Base-by-base conservation (phyloP, 2,113 vertebrate species). In the Gnathonemus echidnorhynchus region DNA sequence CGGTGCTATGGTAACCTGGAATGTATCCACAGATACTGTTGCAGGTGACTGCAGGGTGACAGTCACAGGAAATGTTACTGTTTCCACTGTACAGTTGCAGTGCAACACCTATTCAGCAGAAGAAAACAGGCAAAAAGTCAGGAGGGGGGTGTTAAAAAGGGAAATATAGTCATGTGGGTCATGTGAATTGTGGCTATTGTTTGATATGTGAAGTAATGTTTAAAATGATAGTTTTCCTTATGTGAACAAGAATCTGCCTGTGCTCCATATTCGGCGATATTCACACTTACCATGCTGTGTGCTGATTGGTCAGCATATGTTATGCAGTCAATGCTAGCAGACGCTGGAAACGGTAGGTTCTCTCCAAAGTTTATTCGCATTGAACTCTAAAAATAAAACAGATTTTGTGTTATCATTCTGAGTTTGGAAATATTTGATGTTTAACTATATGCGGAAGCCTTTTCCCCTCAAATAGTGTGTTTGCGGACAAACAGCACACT, bases 341-440 rank as follows among this genome's bases (percentile, higher is more conserved):
- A 94, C 31, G 94, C 94, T 7, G 95, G 96, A 35, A 98, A 94
- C 91, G 96, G 96, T 91, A 96, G 93, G 80, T 95, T 93, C 91
- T 97, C 97, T 93, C 99, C 98, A 95, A 99, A 99, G 0, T 95
- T 96, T 90, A 99, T 97, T 95, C 98, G 98, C 93, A 99, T 96
- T 6, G 98, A 98, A 93, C 98, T 98, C 98, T 99, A 90, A 0
- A 0, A 86, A 88, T 91, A 84, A 92, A 8, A 80, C 31, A 77
- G 4, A 39, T 80, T 7, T 80, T 19, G n/a, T 11, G 74, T 39
- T 80, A 42, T 80, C 17, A 15, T 80, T 80, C 74, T 19, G 13
- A 80, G 31, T 80, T 39, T 77, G 74, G 6, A 13, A 50, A 86
- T 49, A 50, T n/a, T 86, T 86, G n/a, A 85, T 85, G 19, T 45